Base-by-base conservation (phyloP, 2,797 vertebrate genomes). In the Bradypus variegatus region DNA sequence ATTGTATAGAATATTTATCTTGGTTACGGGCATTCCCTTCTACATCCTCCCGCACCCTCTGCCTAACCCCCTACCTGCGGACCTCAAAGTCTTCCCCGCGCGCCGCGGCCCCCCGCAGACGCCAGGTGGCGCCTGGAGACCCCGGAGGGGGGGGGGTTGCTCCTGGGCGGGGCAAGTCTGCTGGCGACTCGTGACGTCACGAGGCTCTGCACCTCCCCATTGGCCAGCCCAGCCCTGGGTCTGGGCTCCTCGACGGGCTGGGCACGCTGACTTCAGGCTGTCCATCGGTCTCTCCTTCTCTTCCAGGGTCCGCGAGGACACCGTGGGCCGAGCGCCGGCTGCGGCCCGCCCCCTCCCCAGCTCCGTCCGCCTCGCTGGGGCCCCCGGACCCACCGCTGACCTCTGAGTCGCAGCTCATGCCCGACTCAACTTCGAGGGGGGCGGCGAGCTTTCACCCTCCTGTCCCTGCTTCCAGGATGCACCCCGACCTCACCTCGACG, bases 121-220 rank as follows among this genome's bases (percentile, higher is more conserved):
- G 48, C 94, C 95, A 95, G 95, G 95, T 84, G 95, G 94, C 95
- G 93, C 89, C 58, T 25, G 75, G 89, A 75, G 83, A 86, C 85
- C 6, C 36, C 2, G 0, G 33, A 21, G 19, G 3, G 9, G 21
- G 21, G 45, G 86, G 53, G 25, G 84, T 92, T 69, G 79, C 86
- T 8, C 70, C 53, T 38, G 77, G 84, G 86, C 50, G 48, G 64
- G n/a, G 81, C 21, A 92, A 91, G 78, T 92, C 91, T 64, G 89
- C 95, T 1, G n/a, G 96, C 60, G 82, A 94, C 82, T 31, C 69
- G 0, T 90, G 91, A 91, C 38, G 45, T 86, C 53, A 29, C 4
- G 4, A 18, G 5, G 13, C 53, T 0, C 8, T 23, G 8, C 15
- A 16, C 8, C 67, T 78, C 67, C 31, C 55, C 36, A 65, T 92